Evolutionary conservation across 2,113 vertebrate species (phyloP).

Genomic region (Rhynchopsitta pachyrhyncha): DNA sequence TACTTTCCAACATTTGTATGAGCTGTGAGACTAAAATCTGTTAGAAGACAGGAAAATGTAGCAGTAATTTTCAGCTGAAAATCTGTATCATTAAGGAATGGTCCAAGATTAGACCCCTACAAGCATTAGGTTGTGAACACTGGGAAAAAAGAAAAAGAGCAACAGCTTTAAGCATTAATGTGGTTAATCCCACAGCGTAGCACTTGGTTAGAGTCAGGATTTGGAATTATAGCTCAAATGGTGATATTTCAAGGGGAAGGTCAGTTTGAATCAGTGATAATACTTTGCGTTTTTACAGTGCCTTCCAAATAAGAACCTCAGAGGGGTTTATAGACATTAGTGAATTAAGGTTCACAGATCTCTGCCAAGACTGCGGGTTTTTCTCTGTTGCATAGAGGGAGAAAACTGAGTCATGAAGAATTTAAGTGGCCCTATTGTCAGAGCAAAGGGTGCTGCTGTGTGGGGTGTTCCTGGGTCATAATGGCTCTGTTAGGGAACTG

Average conservation of each 20-base stretch:
- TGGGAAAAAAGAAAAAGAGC: slow-evolving; percentile 49
- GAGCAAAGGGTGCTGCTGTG: background rate
- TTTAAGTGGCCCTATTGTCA: background rate
- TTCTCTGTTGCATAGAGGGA: background rate
- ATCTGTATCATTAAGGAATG: slow-evolving; percentile 71
- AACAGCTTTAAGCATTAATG: slow-evolving; percentile 75
- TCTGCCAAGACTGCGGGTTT: slow-evolving; percentile 55
- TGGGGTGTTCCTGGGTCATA: background rate
- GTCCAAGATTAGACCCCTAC: slow-evolving; percentile 65
- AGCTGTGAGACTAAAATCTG: slow-evolving; percentile 5
- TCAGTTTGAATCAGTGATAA: slow-evolving; percentile 73
- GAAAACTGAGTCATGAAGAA: background rate
- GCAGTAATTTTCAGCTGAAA: slow-evolving; percentile 63
- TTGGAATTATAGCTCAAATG: slow-evolving; percentile 74
- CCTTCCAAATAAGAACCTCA: slow-evolving; percentile 47
- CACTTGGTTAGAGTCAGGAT: slow-evolving; percentile 72
- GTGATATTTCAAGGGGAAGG: slow-evolving; percentile 74
- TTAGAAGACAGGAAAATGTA: slow-evolving; percentile 17
- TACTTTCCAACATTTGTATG: background rate
- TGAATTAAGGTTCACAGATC: slow-evolving; percentile 58
- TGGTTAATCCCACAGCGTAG: slow-evolving; percentile 69
- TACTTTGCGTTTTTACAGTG: slow-evolving; percentile 50
- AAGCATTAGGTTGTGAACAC: slow-evolving; percentile 65
- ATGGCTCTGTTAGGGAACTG: background rate
- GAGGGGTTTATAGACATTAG: slow-evolving; percentile 58